Conservation (phyloP, 2,888 invertebrate genomes). For the Orchesella flavescens region DNA sequence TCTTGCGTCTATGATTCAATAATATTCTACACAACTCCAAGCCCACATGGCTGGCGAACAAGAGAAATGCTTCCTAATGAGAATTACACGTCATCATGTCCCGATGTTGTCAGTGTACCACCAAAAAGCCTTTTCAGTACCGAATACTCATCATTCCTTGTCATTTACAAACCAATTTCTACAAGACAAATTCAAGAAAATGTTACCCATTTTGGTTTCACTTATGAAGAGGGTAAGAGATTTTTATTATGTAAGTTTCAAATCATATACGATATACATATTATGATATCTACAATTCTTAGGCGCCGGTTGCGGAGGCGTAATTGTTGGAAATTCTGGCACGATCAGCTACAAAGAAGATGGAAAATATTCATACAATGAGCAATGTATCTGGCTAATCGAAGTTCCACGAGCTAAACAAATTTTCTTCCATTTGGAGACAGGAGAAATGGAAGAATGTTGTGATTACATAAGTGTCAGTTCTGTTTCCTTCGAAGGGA, state of each 20-base stretch:
- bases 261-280: too few species aligned
- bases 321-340: constrained; percentile 14
- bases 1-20: constrained; percentile 39
- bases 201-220: not conserved
- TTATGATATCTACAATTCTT: too few species aligned
- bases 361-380: constrained; percentile 6
- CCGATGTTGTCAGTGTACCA: not conserved
- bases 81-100: constrained; percentile 25
- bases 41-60: constrained; percentile 18
- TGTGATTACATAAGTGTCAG: constrained; percentile 30
- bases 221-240: constrained; percentile 17
- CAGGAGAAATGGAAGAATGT: constrained; percentile 31
- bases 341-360: constrained; percentile 28
- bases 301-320: constrained; percentile 41
- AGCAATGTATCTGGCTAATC: constrained; percentile 37
- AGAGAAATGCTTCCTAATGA: constrained; percentile 38
- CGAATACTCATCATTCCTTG: constrained; percentile 28
- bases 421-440: constrained; percentile 16
- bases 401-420: constrained; percentile 10
- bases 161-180: constrained; percentile 26
- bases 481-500: not conserved
- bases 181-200: not conserved
- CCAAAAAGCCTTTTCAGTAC: constrained; percentile 25
- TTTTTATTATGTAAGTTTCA: too few species aligned
- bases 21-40: constrained; percentile 49